Evolutionary conservation across 2,888 invertebrate genomes (phyloP).

Genomic region (Erpobdella octoculata): DNA sequence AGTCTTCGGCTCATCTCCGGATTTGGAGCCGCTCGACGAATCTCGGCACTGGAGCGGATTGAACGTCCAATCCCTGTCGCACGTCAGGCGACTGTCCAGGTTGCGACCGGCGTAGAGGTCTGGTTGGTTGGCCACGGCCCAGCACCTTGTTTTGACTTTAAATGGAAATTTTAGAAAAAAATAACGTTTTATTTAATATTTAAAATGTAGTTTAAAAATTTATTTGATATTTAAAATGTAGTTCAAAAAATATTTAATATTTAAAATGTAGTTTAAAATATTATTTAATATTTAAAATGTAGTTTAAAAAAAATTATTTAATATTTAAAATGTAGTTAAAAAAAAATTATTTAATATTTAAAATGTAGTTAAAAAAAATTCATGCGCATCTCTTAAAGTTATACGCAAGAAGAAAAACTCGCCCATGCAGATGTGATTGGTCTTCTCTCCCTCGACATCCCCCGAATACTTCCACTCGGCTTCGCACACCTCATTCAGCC

Average conservation of each 20-base stretch:
- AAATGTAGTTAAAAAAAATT: too few species aligned
- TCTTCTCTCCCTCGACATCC: background rate
- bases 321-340: too few species aligned
- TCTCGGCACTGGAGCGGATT: conserved; percentile 31
- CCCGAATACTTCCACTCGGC: background rate
- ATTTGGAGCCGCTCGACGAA: background rate
- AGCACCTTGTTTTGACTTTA: conserved; percentile 19
- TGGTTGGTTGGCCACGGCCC: background rate
- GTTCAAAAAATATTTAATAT: too few species aligned
- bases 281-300: too few species aligned
- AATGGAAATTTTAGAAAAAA: too few species aligned
- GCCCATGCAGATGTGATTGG: background rate
- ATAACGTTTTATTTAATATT: too few species aligned
- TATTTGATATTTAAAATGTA: too few species aligned
- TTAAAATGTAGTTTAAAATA: too few species aligned
- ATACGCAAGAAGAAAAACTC: background rate
- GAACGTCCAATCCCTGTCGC: conserved; percentile 11
- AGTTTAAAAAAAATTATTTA: too few species aligned
- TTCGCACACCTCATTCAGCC: background rate
- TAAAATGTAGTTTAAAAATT: too few species aligned
- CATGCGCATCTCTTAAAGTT: too few species aligned
- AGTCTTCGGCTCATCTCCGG: background rate
- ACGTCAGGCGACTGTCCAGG: background rate
- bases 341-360: too few species aligned
- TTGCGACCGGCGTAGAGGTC: background rate